Evolutionary conservation across 1,140 invertebrate species (phyloP), one percentile per base, ranked within the genome.

Genomic region (Aricia agestis): DNA sequence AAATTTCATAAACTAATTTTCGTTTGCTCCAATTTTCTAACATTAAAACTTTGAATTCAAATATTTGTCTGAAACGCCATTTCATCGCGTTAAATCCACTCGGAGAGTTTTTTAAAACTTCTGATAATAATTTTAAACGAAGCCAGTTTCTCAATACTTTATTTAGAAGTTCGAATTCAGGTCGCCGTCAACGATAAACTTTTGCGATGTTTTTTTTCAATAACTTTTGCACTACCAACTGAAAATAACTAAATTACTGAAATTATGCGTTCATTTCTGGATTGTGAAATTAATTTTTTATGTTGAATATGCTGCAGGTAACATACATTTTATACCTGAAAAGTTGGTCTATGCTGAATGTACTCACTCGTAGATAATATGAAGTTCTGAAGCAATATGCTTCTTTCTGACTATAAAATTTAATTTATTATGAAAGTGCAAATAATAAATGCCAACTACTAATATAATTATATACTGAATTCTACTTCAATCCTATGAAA

Each of bases 111-210:
- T 52, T 13, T 52, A 52, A 52, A 52, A 52, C 11, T 52, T 52
- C 45, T 52, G 45, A 52, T 52, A 52, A 52, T 52, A 52, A 52
- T 52, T 52, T 52, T 52, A 52, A 52, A 52, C 45, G 45, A 52
- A 52, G 45, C 45, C 11, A 52, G 45, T 52, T 52, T 15, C 45
- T 52, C 45, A 52, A 52, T 52, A 52, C 45, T 52, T 13, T 52
- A 52, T 15, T 52, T 15, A 52, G 45, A 52, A 52, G 11, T 52
- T 52, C 11, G 45, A 13, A 52, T 52, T 52, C 45, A 52, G 45
- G 45, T 52, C 45, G 13, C 45, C 45, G 45, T 52, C 45, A 52
- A 11, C 10, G 45, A 13, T 52, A 11, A 52, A 52, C 45, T 15
- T 52, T 52, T 52, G 45, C 45, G 13, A 52, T 52, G 45, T 52